Base-by-base conservation (phyloP, 2,113 vertebrate genomes). In the Conger conger region DNA sequence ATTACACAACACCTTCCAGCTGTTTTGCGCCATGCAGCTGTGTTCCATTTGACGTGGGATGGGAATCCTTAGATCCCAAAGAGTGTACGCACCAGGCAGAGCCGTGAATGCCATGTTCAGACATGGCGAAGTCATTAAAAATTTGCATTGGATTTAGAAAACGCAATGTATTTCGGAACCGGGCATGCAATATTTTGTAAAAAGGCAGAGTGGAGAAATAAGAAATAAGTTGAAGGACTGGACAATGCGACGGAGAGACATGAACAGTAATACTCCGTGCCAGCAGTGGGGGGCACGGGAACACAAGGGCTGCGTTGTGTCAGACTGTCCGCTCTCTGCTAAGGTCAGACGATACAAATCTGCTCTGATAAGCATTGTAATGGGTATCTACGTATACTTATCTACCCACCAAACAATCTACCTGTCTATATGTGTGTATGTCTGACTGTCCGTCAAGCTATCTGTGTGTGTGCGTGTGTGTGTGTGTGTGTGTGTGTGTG, bases 1-100 rank as follows among this genome's bases (percentile, higher is more conserved):
- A 68, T 79, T 79, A 27, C 36, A 76, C 77, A 30, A 73, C 76
- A 86, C 16, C 50, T 27, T 17, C 30, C n/a, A 60, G 83, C 50
- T 84, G 73, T 35, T 54, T 77, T 42, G 73, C 15, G 42, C 33
- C 42, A 11, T 38, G 63, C 37, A n/a, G 76, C 17, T 63, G 68
- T 16, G 38, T 30, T 80, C 17, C 84, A 16, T 54, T 78, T 78
- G 36, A 27, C 4, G 33, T 37, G 13, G 40, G n/a, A 81, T 35
- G 80, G 37, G 9, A 57, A 79, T 80, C 42, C 42, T n/a, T n/a
- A 50, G 79, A 80, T 8, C 20, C 23, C 23, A 80, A 13, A 50
- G 23, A 30, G 40, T 80, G 77, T 38, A 50, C 6, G 79, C 42
- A n/a, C 38, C 36, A 37, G 36, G 76, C 17, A 37, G 20, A 30